These are phyloP conservation scores for Chroicocephalus ridibundus DNA, from an alignment of 2,113 vertebrate genomes.

Conservation along the genomic window DNA sequence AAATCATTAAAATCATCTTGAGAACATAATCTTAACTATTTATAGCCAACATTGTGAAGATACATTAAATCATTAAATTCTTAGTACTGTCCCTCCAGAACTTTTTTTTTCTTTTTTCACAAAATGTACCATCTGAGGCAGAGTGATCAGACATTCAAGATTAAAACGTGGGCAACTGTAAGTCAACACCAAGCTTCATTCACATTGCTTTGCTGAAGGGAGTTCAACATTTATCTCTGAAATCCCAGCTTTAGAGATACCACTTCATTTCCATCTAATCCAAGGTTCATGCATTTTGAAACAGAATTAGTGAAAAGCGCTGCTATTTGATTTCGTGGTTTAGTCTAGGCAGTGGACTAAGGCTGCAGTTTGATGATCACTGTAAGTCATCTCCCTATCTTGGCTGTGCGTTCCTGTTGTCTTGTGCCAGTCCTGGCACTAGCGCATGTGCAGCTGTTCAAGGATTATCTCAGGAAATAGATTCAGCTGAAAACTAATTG, in stretches of 20 bases:
- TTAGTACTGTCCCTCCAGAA: neutral
- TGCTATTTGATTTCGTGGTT: neutral
- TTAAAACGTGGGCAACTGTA: neutral
- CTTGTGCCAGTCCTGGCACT: constrained; percentile 32
- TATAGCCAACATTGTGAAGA: neutral
- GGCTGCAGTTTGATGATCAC: neutral
- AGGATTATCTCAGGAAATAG: constrained; percentile 61
- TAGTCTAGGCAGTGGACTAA: neutral
- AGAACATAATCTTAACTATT: neutral
- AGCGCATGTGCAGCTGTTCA: constrained; percentile 39
- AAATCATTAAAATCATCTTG: neutral
- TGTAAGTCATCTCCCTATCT: neutral
- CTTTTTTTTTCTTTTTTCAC: neutral
- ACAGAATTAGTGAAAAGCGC: neutral
- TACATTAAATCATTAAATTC: neutral
- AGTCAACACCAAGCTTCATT: neutral
- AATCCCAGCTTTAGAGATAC: neutral
- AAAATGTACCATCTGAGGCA: neutral
- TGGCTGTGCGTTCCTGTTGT: constrained; percentile 22
- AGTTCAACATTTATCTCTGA: neutral
- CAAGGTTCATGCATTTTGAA: neutral
- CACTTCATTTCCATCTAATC: neutral
- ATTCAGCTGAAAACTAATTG: constrained; percentile 56
- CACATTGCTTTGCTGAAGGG: neutral
- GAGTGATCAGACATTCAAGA: neutral